Evolutionary conservation across 2,888 invertebrate genomes (phyloP).

Genomic region (Cephus sareptanus): DNA sequence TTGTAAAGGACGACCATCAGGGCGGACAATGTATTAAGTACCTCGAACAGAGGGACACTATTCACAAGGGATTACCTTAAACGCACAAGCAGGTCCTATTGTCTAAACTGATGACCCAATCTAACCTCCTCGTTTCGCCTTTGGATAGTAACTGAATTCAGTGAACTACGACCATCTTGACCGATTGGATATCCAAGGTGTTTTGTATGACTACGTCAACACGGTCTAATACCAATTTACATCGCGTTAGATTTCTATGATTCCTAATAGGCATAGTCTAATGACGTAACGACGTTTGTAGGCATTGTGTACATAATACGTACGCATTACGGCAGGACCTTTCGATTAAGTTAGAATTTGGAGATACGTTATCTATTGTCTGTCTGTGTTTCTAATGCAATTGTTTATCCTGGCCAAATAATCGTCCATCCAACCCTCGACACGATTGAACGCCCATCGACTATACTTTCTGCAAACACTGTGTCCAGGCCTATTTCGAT

Average conservation of each 20-base stretch:
- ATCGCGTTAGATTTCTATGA: not conserved
- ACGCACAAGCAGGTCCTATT: constrained; percentile 60
- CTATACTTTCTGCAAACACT: constrained; percentile 50
- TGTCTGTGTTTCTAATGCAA: not conserved
- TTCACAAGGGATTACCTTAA: constrained; percentile 64
- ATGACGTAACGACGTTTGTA: not conserved
- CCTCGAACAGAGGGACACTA: constrained; percentile 53
- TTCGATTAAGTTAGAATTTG: not conserved
- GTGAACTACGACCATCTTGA: constrained; percentile 36
- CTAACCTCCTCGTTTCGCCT: constrained; percentile 29
- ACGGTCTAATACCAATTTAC: not conserved
- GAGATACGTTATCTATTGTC: not conserved
- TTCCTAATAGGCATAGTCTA: not conserved
- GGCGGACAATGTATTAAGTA: constrained; percentile 62
- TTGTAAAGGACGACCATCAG: constrained; percentile 57
- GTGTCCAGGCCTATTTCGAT: constrained; percentile 15
- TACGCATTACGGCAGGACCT: not conserved
- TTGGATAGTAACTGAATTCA: constrained; percentile 1
- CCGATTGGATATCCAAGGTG: constrained; percentile 37
- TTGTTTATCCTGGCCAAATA: not conserved
- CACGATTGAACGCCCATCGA: constrained; percentile 47
- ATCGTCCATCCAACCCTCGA: not conserved
- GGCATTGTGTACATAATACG: not conserved
- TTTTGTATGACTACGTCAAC: not conserved
- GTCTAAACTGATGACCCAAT: constrained; percentile 62